These are phyloP conservation scores for Lepeophtheirus salmonis DNA, from an alignment of 1,140 invertebrate genomes.

Conservation along the genomic window DNA sequence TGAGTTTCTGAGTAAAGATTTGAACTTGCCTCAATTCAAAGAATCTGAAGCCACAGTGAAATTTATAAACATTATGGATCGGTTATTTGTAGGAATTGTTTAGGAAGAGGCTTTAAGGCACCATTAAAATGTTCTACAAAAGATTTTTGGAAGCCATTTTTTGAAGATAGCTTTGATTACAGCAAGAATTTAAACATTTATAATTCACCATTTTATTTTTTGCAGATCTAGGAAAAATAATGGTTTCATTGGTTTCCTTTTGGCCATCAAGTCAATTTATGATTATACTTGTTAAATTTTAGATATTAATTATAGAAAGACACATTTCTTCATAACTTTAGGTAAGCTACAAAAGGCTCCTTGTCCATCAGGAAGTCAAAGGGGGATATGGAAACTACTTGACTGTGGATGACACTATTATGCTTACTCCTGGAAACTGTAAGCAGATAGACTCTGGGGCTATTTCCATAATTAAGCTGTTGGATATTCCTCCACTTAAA, in stretches of 20 bases:
- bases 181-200: not conserved
- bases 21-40: constrained; percentile 9
- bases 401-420: not conserved
- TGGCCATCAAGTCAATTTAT: constrained; percentile 20
- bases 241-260: constrained; percentile 18
- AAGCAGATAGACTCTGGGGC: not conserved
- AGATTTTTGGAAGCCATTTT: constrained; percentile 13
- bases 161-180: not conserved
- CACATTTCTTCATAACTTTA: too few species aligned
- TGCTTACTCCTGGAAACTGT: not conserved
- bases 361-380: not conserved
- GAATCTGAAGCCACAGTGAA: constrained; percentile 6
- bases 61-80: constrained; percentile 10
- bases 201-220: not conserved
- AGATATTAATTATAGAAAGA: not conserved
- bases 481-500: not conserved
- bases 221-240: constrained; percentile 14
- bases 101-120: constrained; percentile 18
- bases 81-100: constrained; percentile 18
- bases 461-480: not conserved
- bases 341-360: too few species aligned
- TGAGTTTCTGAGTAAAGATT: constrained; percentile 4
- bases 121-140: constrained; percentile 17
- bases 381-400: not conserved
- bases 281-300: not conserved